These are phyloP conservation scores for Propithecus perrieri DNA, from an alignment of 2,797 vertebrate genomes.

Conservation along the genomic window DNA sequence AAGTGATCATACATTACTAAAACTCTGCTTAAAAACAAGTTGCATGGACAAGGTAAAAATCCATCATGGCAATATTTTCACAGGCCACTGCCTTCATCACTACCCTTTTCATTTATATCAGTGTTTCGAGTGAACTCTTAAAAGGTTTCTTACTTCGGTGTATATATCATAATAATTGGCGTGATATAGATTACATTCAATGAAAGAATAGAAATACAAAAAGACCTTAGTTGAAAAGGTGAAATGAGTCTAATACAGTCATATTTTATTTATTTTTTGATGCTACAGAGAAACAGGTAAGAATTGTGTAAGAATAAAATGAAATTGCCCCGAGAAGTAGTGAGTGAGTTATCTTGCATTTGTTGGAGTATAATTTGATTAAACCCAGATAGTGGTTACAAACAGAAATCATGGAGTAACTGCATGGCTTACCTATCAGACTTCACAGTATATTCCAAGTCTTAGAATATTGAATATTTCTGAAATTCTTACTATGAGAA, in stretches of 20 bases:
- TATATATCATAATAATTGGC: not conserved
- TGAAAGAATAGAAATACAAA: not conserved
- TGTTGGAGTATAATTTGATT: not conserved
- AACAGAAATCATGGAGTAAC: slow-evolving; percentile 18
- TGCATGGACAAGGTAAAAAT: not conserved
- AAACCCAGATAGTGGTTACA: not conserved
- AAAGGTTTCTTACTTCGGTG: not conserved
- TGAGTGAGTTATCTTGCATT: not conserved
- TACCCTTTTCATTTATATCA: not conserved
- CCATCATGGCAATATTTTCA: not conserved
- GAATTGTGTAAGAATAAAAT: not conserved
- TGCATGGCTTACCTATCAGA: not conserved
- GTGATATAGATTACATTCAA: not conserved
- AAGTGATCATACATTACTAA: not conserved
- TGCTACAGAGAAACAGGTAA: not conserved
- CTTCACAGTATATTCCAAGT: not conserved
- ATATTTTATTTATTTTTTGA: not conserved
- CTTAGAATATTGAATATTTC: not conserved
- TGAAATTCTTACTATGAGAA: not conserved
- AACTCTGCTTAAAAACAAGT: not conserved
- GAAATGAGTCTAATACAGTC: not conserved
- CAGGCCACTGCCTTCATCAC: not conserved
- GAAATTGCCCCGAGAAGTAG: not conserved
- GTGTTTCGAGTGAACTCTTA: not conserved
- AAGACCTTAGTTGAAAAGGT: not conserved